Conservation (phyloP, 2,797 vertebrate species). For the Numenius phaeopus region DNA sequence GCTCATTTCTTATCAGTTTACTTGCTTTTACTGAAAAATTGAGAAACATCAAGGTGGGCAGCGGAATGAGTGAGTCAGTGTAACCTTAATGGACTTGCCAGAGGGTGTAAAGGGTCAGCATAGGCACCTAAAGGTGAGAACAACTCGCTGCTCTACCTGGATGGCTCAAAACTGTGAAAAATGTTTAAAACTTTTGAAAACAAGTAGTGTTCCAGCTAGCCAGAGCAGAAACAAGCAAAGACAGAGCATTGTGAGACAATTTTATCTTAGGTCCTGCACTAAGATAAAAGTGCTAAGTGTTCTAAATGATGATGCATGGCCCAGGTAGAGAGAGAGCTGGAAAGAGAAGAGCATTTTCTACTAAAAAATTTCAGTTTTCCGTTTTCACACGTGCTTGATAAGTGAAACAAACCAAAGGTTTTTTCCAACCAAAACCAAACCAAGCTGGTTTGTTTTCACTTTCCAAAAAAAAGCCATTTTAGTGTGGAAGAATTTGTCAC, state of each 20-base stretch:
- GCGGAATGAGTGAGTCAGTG: neutral
- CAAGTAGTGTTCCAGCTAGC: neutral
- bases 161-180: neutral
- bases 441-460: neutral
- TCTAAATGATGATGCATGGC: neutral
- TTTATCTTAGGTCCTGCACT: neutral
- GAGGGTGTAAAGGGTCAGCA: neutral
- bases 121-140: neutral
- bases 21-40: neutral
- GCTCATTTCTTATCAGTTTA: neutral
- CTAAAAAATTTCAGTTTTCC: neutral
- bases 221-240: neutral
- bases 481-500: neutral
- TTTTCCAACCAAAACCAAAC: neutral
- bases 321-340: neutral
- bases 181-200: neutral
- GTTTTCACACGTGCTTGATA: neutral
- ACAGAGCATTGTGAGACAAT: neutral
- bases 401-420: neutral
- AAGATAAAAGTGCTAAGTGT: neutral
- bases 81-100: neutral
- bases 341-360: neutral
- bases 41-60: neutral
- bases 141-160: neutral
- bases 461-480: neutral